Base-by-base conservation (phyloP, 2,797 vertebrate species). In the Siniperca undulata region DNA sequence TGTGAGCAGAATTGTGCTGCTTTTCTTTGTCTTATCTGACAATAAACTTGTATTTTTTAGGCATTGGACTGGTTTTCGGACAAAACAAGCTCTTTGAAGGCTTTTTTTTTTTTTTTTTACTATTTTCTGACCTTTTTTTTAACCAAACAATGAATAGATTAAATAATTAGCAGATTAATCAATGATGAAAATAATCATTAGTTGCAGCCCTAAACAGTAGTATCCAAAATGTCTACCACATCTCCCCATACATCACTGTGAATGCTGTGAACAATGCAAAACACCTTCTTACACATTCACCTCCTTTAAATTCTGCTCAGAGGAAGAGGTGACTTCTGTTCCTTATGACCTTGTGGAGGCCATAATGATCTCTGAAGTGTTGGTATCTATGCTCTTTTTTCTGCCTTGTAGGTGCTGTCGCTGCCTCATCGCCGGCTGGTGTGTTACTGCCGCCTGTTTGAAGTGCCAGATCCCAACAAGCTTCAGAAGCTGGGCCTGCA, bases 401-500 rank as follows among this genome's bases (percentile, higher is more conserved):
- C 13, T 73, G 24, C 53, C 9, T 7, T 69, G 0, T 89, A 99
- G 99, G 98, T 99, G 70, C 95, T 99, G 56, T 99, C 99, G 0
- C 96, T 99, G 69, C 98, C 98, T 38, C 99, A 99, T 86, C 97
- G 98, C 77, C 96, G 99, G 60, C 95, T 99, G 74, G 99, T 99
- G 91, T 99, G 98, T 93, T 99, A 99, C 95, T 99, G 99, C 77
- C 96, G 98, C 69, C 96, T 99, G 80, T 99, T 99, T 91, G 98
- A 99, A 96, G 98, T 99, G 78, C 98, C 99, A 68, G 98, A 99
- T 88, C 97, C 98, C 80, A 99, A 98, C 91, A 98, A 99, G 93
- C 97, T 98, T 38, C 99, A 99, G 95, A 99, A 99, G 86, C 96
- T 99, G 46, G 98, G 99, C 55, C 95, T 99, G 86, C 99, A 99